Base-by-base conservation (phyloP, 2,797 vertebrate genomes). In the Ctenopoma kingsleyae region DNA sequence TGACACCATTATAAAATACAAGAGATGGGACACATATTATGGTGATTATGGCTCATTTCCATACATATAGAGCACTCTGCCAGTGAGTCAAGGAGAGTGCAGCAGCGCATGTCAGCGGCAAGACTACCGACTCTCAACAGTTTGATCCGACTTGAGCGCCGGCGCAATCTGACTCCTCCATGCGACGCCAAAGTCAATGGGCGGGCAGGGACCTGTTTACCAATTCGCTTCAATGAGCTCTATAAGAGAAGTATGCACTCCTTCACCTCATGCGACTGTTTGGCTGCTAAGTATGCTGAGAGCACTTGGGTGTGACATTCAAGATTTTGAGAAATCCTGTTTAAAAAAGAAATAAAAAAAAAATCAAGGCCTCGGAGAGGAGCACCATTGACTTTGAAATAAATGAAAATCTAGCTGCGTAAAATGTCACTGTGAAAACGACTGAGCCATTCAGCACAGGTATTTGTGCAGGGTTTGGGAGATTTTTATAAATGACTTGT, bases 41-140 rank as follows among this genome's bases (percentile, higher is more conserved):
- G 71, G 81, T 91, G 84, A 94, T 94, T 92, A 90, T 52, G 67
- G 49, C 87, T 92, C 76, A 94, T 94, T 93, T 93, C 86, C 92
- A 94, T 94, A 92, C 89, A 94, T 91, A 94, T 88, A 78, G 86
- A 91, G 84, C 75, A 80, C 85, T 84, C 78, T 57, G 78, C 85
- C 69, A 80, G 70, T 10, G 64, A 86, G 87, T 92, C 90, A 87
- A 90, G 87, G 90, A 90, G 87, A 87, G 84, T 81, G 90, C 86
- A 87, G 77, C 13, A 23, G 52, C 51, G 80, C 86, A 78, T 84
- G 82, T 83, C 77, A 67, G 78, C 49, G 10, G 73, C 64, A 67
- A 73, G 74, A 71, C 78, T 32, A 71, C 49, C 30, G 36, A 43
- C 79, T 84, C 76, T 78, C 77, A 40, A 74, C 73, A 40, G 80